Evolutionary conservation across 2,797 vertebrate species (phyloP).

Genomic region (Clarias pachynema): DNA sequence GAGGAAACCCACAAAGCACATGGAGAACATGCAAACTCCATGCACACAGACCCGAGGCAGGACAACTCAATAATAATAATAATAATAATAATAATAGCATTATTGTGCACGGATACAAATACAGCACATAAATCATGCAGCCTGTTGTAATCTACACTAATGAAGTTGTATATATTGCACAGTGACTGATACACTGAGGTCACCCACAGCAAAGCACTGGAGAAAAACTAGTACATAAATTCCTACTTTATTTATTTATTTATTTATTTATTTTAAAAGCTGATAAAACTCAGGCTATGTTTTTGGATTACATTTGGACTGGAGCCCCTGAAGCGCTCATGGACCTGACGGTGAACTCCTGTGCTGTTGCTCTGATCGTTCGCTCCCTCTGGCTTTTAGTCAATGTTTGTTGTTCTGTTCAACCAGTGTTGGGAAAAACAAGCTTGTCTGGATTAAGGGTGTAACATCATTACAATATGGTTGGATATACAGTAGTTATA

Average conservation of each 20-base stretch:
- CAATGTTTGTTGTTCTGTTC: neutral
- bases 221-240: neutral
- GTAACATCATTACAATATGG: neutral
- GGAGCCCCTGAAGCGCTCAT: constrained; percentile 1
- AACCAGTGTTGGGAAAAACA: neutral
- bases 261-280: no score
- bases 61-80: neutral
- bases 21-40: no score
- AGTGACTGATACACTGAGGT: neutral
- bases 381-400: neutral
- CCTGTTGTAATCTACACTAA: neutral
- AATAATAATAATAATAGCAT: neutral
- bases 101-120: neutral
- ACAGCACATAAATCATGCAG: neutral
- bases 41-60: no score
- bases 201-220: neutral
- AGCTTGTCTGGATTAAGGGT: neutral
- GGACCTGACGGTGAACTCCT: constrained; percentile 1
- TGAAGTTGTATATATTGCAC: neutral
- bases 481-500: neutral
- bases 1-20: no score
- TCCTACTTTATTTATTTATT: neutral
- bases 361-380: neutral
- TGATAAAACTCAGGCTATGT: neutral
- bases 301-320: neutral